Evolutionary conservation across 2,888 invertebrate species (phyloP).

Genomic region (Apamea monoglypha): DNA sequence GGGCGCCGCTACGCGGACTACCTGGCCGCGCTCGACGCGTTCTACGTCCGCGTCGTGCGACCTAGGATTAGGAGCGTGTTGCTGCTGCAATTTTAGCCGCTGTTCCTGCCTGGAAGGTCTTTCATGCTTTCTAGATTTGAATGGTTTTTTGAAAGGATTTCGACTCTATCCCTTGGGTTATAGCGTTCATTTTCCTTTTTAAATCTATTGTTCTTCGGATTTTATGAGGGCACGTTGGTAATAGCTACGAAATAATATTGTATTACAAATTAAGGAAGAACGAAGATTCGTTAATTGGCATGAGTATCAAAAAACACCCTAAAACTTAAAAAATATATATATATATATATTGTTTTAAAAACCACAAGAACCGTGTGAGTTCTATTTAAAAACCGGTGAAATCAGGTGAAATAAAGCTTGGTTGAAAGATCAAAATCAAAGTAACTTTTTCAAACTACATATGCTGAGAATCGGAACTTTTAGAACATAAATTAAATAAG

Average conservation of each 20-base stretch:
- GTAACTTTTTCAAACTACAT: neutral
- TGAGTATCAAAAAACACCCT: neutral
- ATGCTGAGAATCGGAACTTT: neutral
- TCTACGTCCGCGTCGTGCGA: conserved; percentile 83
- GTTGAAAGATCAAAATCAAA: neutral
- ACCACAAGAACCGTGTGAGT: neutral
- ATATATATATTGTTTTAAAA: neutral
- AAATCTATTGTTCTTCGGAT: neutral
- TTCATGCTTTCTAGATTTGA: conserved; percentile 6
- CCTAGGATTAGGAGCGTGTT: conserved; percentile 82
- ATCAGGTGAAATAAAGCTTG: neutral
- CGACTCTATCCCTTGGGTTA: conserved; percentile 32
- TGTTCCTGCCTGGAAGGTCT: conserved; percentile 13
- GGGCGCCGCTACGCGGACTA: conserved; percentile 77
- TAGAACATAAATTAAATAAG: neutral
- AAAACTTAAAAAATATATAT: neutral
- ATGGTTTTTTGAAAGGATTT: conserved; percentile 49
- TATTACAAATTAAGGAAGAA: neutral
- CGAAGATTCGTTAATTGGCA: neutral
- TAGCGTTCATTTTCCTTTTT: neutral
- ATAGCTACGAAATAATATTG: conserved; percentile 2
- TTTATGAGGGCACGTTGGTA: neutral
- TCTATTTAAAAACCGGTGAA: neutral
- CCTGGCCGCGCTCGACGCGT: conserved; percentile 78
- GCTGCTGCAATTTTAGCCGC: conserved; percentile 82